These are phyloP conservation scores for Rhagonycha fulva DNA, from an alignment of 2,888 invertebrate genomes.

Conservation along the genomic window DNA sequence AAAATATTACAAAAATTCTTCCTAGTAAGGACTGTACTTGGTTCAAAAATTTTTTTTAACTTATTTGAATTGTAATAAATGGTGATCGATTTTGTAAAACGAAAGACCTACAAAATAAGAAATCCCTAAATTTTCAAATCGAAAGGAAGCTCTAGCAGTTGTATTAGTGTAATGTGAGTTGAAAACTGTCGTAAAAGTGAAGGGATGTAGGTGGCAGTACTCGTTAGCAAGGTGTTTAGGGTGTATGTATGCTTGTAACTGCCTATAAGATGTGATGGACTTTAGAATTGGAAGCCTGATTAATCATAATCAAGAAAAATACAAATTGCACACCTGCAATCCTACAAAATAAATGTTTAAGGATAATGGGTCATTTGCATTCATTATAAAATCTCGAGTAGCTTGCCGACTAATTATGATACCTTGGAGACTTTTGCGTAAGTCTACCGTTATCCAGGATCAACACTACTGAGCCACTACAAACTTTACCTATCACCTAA, in stretches of 20 bases:
- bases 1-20: too few species aligned
- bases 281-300: slow-evolving; percentile 24
- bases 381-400: slow-evolving; percentile 43
- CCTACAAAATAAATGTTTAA: slow-evolving; percentile 7
- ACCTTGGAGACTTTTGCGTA: slow-evolving; percentile 43
- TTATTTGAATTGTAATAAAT: neutral
- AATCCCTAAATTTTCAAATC: slow-evolving; percentile 28
- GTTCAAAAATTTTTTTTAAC: neutral
- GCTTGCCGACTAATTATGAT: slow-evolving; percentile 42
- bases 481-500: slow-evolving; percentile 29
- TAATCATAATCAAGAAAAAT: slow-evolving; percentile 2
- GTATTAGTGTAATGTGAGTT: slow-evolving; percentile 41
- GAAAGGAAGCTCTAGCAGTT: slow-evolving; percentile 32
- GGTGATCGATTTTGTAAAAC: neutral
- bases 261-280: slow-evolving; percentile 30
- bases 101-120: slow-evolving; percentile 8
- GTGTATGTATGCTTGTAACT: slow-evolving; percentile 30
- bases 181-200: slow-evolving; percentile 41
- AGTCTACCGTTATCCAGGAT: slow-evolving; percentile 36
- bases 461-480: slow-evolving; percentile 30
- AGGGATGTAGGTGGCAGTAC: slow-evolving; percentile 36
- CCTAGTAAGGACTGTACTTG: too few species aligned
- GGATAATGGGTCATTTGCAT: slow-evolving; percentile 43
- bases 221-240: slow-evolving; percentile 37
- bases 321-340: neutral